These are phyloP conservation scores for Mormoops blainvillei DNA, from an alignment of 2,113 vertebrate species.

Conservation along the genomic window DNA sequence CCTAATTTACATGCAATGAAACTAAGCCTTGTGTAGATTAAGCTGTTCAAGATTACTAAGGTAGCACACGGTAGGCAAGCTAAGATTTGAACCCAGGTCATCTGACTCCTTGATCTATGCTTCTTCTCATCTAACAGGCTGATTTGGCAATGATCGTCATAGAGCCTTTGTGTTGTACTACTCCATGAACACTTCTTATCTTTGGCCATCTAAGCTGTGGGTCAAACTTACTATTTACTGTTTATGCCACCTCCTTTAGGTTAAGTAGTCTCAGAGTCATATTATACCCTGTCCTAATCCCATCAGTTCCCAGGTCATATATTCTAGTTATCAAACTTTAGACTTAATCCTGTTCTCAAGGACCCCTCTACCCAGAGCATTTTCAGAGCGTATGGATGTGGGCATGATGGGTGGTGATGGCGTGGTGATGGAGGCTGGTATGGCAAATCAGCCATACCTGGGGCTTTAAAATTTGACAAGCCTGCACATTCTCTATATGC, in stretches of 20 bases:
- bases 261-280: neutral
- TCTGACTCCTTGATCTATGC: neutral
- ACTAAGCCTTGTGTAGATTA: neutral
- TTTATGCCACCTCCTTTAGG: neutral
- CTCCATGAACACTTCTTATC: neutral
- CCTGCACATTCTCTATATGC: neutral
- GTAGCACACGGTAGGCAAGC: neutral
- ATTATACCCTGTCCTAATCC: neutral
- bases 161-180: neutral
- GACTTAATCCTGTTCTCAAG: neutral
- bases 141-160: neutral
- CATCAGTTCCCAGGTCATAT: neutral
- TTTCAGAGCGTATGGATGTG: neutral
- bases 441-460: neutral
- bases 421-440: neutral
- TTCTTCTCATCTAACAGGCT: neutral
- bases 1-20: neutral
- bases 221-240: neutral
- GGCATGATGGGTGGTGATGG: neutral
- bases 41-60: neutral
- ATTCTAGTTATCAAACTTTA: neutral
- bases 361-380: neutral
- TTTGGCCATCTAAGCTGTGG: neutral
- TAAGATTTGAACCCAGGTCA: neutral
- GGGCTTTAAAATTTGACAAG: neutral